Percentiles rank a stretch among this genome's conserved stretches.
Evolutionary conservation across 1,140 invertebrate genomes (phyloP).

Genomic region (Hestina assimilis): DNA sequence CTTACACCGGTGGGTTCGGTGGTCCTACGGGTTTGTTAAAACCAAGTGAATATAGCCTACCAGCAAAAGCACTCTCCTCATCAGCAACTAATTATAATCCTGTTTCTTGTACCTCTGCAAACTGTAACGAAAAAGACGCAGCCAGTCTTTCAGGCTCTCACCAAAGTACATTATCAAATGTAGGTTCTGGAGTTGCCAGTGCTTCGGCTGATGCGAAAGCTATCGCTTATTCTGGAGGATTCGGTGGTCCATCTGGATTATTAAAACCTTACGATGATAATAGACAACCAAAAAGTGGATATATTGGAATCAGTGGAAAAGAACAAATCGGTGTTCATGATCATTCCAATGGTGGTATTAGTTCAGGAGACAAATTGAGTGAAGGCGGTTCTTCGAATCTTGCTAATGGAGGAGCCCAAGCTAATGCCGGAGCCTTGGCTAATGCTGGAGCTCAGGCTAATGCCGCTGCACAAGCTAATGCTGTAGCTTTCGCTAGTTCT

Average conservation of each 20-base stretch:
- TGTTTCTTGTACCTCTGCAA: conserved; percentile 11
- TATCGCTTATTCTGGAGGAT: conserved; percentile 57
- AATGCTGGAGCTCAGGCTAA: conserved; percentile 1
- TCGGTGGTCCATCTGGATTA: conserved; percentile 63
- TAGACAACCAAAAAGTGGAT: conserved; percentile 20
- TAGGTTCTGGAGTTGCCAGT: conserved; percentile 24
- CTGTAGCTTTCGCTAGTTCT: conserved; percentile 31
- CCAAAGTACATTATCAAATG: conserved; percentile 11
- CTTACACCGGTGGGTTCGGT: conserved; percentile 25
- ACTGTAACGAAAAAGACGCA: conserved; percentile 10
- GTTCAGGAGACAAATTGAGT: background rate
- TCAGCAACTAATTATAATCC: conserved; percentile 8
- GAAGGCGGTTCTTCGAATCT: background rate
- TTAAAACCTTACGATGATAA: conserved; percentile 55
- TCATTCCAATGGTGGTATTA: background rate
- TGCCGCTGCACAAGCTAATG: conserved; percentile 38
- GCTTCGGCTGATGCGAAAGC: conserved; percentile 42
- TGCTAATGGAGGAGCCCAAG: background rate
- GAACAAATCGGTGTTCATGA: background rate
- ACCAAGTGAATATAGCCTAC: conserved; percentile 39
- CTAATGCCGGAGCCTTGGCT: conserved; percentile 1
- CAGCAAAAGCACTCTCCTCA: conserved; percentile 3
- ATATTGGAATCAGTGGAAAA: background rate
- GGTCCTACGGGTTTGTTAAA: conserved; percentile 32
- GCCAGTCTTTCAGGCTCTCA: background rate